These are phyloP conservation scores for Acanthosepion lycidas DNA, from an alignment of 2,888 invertebrate species.

Conservation along the genomic window DNA sequence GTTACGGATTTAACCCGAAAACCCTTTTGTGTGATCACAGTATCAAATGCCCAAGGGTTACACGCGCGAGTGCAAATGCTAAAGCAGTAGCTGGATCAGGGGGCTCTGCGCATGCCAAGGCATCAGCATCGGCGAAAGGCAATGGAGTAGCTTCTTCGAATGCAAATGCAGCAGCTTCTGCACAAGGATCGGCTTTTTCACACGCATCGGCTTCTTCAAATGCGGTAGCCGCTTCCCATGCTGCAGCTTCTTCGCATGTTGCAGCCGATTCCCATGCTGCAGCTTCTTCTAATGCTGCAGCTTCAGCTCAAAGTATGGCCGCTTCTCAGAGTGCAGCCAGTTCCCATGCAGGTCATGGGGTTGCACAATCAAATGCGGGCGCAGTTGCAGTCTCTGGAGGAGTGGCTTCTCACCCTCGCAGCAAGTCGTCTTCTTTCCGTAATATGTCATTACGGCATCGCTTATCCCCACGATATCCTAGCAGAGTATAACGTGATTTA, in stretches of 20 bases:
- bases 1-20: background rate
- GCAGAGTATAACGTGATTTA: too few relatives aligned
- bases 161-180: background rate
- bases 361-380: background rate
- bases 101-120: too few relatives aligned
- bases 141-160: too few relatives aligned
- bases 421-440: too few relatives aligned
- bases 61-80: background rate
- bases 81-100: too few relatives aligned
- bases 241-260: background rate
- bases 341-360: background rate
- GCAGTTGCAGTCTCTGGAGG: background rate
- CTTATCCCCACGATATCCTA: too few relatives aligned
- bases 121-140: too few relatives aligned
- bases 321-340: background rate
- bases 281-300: background rate
- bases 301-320: background rate
- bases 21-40: background rate
- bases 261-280: background rate
- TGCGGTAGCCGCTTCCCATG: too few relatives aligned
- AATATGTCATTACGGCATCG: too few relatives aligned
- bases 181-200: background rate
- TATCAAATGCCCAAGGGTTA: background rate
- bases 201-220: background rate
- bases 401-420: too few relatives aligned